Base-by-base conservation (phyloP, 2,797 vertebrate genomes). In the Chloroceryle amazona region DNA sequence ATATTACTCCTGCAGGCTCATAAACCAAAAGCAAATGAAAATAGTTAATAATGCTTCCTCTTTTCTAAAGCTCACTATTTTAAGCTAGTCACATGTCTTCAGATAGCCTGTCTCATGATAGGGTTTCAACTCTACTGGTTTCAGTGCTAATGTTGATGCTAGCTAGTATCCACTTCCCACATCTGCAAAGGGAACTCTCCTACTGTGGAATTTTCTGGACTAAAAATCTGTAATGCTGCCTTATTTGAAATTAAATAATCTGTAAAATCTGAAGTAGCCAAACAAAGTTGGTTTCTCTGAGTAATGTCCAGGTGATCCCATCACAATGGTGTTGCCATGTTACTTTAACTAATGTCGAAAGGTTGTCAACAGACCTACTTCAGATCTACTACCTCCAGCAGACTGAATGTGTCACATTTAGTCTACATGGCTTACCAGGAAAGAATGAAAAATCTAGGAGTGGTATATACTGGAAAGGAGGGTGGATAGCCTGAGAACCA, bases 31-130 rank as follows among this genome's bases (percentile, higher is more conserved):
- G 33, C 41, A 67, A 80, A 33, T 33, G 76, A 71, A 85, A 89
- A 28, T 42, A 85, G 57, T 44, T 80, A 94, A 71, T 70, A 84
- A 71, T 4, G 23, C 28, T 94, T 81, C 47, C 60, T 73, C 26
- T 41, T 89, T 96, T 89, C 74, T 73, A 80, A 79, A 86, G 44
- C 49, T 84, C 25, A 13, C 37, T 73, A 47, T 82, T 89, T 90
- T 76, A 82, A 79, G 54, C 16, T 39, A 39, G 44, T 35, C 60
- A 73, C 33, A 13, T 70, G 49, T 4, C 22, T 91, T 95, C 52
- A 70, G 54, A 28, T 60, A 33, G 22, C 17, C 13, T 75, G 3
- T 55, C 44, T 84, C 14, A 1, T 67, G 16, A 54, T 47, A 65
- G 0, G 28, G 7, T 41, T 89, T 94, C 63, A 17, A 14, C 19